Percentiles rank a stretch among this genome's conserved stretches.
phyloP scores from a whole-genome alignment of 2,888 invertebrate species.

The Lacanobia wlatinum region DNA sequence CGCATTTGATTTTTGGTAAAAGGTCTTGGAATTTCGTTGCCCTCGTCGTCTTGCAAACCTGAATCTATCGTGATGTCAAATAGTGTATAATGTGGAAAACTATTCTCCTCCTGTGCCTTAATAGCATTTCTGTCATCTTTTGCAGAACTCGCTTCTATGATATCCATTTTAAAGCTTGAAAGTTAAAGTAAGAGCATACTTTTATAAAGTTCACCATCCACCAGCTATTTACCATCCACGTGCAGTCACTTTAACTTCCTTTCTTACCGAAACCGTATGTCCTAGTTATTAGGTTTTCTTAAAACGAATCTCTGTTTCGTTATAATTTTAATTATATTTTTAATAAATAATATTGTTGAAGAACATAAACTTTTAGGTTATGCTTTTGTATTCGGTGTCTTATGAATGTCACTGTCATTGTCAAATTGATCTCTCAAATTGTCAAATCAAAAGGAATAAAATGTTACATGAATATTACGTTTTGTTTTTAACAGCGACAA shows the following conservation, averaged over 20 bases:
- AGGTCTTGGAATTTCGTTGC: constrained; percentile 85
- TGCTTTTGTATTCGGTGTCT: constrained; percentile 42
- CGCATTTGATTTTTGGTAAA: constrained; percentile 92
- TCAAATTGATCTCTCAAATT: neutral
- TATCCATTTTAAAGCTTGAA: constrained; percentile 60
- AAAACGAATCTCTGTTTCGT: neutral
- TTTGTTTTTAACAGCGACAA: constrained; percentile 21
- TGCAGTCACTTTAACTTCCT: neutral
- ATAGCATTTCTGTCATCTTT: constrained; percentile 43
- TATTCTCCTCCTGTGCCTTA: constrained; percentile 61
- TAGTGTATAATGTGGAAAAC: constrained; percentile 80
- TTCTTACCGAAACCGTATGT: neutral
- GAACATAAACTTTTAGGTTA: constrained; percentile 45
- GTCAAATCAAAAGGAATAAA: constrained; percentile 11
- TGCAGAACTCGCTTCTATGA: constrained; percentile 45
- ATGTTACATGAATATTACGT: constrained; percentile 17
- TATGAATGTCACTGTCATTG: constrained; percentile 41
- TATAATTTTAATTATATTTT: neutral
- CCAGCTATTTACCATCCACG: constrained; percentile 16
- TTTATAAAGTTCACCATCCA: neutral
- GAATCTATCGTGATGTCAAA: constrained; percentile 85
- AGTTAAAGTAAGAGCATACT: constrained; percentile 3
- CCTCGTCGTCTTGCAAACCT: constrained; percentile 86
- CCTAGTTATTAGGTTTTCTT: neutral
- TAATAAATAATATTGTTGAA: neutral